Evolutionary conservation across 2,888 invertebrate genomes (phyloP), one percentile per base, ranked within the genome.

Genomic region (Calameuta pallipes): DNA sequence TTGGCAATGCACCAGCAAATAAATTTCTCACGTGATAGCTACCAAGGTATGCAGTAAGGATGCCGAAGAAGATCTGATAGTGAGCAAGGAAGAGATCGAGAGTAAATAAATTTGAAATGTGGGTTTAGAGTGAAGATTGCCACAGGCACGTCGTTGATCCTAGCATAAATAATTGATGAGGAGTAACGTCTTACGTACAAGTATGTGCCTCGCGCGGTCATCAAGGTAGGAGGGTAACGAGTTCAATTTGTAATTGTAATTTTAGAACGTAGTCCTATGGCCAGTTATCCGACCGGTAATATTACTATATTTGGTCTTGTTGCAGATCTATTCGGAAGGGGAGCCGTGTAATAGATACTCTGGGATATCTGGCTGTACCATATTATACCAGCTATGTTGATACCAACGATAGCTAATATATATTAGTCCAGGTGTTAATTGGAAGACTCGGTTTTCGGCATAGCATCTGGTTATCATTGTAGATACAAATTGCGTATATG

Each of bases 171-270:
- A 74, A 74, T 74, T 74, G 74, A 74, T 74, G 37, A 74, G 74
- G 23, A 33, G 56, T 0, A 56, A 6, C 56, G 23, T 56, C 56
- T 23, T 23, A 56, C 23, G 23, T 23, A 23, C 56, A 23, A 1
- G 56, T 56, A 23, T 56, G 56, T 9, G 56, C 23, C 56, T 9
- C 9, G 56, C 2, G 56, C 56, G 9, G 9, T 56, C 56, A 56
- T 56, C 56, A 56, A 56, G 56, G 56, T 56, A 23, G 56, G 12
- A 41, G 9, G 70, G 73, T 76, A 74, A 73, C 75, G 34, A 56
- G 73, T 74, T 76, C 77, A 76, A 85, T 85, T 85, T 85, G 86
- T 85, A 86, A 85, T 86, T 85, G 85, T 85, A 84, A 85, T 85
- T 84, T 79, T 78, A 80, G 76, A 79, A 37, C 56, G 79, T 33